Percentiles rank a stretch among this genome's conserved stretches.
Conservation (phyloP, 2,888 invertebrate genomes). For the Hyposoter didymator region DNA sequence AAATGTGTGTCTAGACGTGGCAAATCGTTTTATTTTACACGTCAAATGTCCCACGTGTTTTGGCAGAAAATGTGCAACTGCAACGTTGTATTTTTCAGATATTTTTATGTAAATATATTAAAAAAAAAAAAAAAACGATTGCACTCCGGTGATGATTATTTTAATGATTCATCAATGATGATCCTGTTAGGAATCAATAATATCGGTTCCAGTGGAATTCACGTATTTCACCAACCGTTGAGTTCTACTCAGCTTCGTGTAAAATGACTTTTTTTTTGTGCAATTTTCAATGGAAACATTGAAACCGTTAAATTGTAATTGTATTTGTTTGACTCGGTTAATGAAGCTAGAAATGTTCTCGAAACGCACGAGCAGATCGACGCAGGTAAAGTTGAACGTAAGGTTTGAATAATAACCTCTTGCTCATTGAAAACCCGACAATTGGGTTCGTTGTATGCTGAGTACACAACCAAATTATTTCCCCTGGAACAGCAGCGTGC, state of each 20-base stretch:
- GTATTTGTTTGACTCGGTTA: background rate
- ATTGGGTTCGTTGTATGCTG: background rate
- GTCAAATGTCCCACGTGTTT: background rate
- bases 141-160: background rate
- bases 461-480: background rate
- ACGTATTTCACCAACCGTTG: background rate
- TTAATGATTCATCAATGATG: too few relatives aligned
- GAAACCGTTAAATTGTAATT: background rate
- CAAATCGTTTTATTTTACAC: background rate
- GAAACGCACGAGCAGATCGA: background rate
- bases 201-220: background rate
- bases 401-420: background rate
- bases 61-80: too few relatives aligned
- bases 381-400: slow-evolving; percentile 4
- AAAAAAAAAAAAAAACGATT: background rate
- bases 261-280: background rate
- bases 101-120: background rate
- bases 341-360: background rate
- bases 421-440: background rate
- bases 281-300: background rate
- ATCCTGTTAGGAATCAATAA: background rate
- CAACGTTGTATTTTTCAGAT: background rate
- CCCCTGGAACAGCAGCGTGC: background rate
- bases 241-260: background rate
- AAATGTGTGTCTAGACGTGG: background rate